Conservation (phyloP, 2,888 invertebrate species). For the Macaria notata region DNA sequence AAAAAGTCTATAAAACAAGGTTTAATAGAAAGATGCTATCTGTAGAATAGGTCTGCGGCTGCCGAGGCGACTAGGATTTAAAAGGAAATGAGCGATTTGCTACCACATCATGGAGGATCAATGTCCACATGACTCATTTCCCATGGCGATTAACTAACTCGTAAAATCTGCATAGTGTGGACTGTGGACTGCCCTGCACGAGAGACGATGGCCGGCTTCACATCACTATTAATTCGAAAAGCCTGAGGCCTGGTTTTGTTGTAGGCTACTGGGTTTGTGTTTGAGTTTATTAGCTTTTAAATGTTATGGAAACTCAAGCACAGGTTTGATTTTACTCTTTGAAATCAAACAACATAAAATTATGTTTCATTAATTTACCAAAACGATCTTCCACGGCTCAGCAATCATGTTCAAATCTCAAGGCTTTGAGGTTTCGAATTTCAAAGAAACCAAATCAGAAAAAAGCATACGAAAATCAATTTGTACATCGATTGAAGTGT, state of each 20-base stretch:
- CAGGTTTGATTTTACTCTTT: too few species aligned
- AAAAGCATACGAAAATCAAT: slow-evolving; percentile 17
- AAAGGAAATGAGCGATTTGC: slow-evolving; percentile 12
- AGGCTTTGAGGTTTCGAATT: background rate
- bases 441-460: slow-evolving; percentile 1
- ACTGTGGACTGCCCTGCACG: background rate
- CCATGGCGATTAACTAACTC: slow-evolving; percentile 5
- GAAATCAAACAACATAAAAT: too few species aligned
- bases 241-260: too few species aligned
- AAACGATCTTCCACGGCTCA: too few species aligned
- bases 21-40: background rate
- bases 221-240: too few species aligned
- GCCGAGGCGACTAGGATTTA: background rate
- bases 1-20: background rate
- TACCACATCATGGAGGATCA: slow-evolving; percentile 3
- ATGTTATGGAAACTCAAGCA: too few species aligned
- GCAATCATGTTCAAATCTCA: too few species aligned
- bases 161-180: slow-evolving; percentile 3
- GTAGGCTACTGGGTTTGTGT: too few species aligned
- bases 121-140: slow-evolving; percentile 15
- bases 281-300: too few species aligned
- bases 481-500: slow-evolving; percentile 8
- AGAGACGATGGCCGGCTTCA: background rate
- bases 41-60: too few species aligned
- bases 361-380: too few species aligned